Base-by-base conservation (phyloP, 2,888 invertebrate species). In the Drosophila cracens region DNA sequence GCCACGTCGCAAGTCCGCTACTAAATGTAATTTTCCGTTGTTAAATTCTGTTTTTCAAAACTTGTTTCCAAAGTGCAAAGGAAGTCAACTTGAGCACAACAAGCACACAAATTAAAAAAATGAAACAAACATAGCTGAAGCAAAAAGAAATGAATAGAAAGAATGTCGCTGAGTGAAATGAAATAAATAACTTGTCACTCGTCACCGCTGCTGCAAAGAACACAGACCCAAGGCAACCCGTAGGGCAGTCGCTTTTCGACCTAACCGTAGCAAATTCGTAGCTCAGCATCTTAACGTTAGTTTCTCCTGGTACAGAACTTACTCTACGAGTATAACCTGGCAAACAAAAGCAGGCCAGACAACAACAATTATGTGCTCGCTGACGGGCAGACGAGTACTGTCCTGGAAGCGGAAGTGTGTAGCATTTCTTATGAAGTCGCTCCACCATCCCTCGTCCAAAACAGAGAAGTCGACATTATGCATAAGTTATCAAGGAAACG, bases 11-110 rank as follows among this genome's bases (percentile, higher is more conserved):
- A 83, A 71, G 82, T 83, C 76, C 76, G 75, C 75, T 74, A 82
- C 85, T 90, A 87, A 87, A 90, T 87, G 87, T 87, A 89, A 87
- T 90, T 87, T 87, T 90, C 87, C 90, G 84, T 90, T 89, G 89
- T 87, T 90, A 87, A 90, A 82, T 89, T 89, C 87, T 82, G 90
- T 82, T 87, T 87, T 87, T 89, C 72, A 82, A 90, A 85, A 90
- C 82, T 89, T 87, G 69, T 80, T 82, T 73, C 72, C 82, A 79
- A 90, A 90, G 89, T 89, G 89, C 89, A 90, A 78, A 81, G 89
- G 87, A 87, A 87, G 90, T 90, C 86, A 90, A 90, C 89, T 86
- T 83, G 82, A 83, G 74, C 74, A 76, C 80, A 84, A 79, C 89
- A 88, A 85, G 74, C 70, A 78, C 60, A 67, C 65, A 63, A 59